Evolutionary conservation across 2,888 invertebrate species (phyloP).

Genomic region (Diplolepis rosae): DNA sequence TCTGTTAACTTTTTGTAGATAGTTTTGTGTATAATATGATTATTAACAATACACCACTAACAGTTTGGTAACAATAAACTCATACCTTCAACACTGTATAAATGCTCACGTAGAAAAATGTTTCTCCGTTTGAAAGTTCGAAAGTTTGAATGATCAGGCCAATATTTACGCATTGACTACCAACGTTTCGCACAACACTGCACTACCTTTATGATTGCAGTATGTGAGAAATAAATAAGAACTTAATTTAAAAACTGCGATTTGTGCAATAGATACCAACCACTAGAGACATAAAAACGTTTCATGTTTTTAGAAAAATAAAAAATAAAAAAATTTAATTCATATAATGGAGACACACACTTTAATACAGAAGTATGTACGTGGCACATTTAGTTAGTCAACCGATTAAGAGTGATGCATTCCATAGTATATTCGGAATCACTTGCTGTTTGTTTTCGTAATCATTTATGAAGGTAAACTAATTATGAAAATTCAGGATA

Average conservation of each 20-base stretch:
- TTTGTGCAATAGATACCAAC: not conserved
- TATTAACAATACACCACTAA: conserved; percentile 32
- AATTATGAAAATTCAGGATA: not conserved
- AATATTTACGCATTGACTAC: conserved; percentile 36
- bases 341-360: not conserved
- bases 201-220: not conserved
- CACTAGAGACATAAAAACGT: not conserved
- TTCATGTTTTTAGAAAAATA: not conserved
- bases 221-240: conserved; percentile 9
- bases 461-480: not conserved
- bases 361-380: not conserved
- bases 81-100: not conserved
- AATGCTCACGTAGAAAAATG: not conserved
- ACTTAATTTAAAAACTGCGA: conserved; percentile 3
- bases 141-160: conserved; percentile 28
- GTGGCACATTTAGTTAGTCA: conserved; percentile 6
- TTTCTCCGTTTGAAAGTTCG: not conserved
- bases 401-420: not conserved
- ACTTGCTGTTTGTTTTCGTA: not conserved
- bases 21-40: conserved; percentile 36
- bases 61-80: conserved; percentile 25
- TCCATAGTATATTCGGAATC: not conserved
- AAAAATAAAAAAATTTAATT: not conserved
- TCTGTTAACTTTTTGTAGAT: too few relatives aligned
- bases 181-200: conserved; percentile 21